phyloP scores from a whole-genome alignment of 2,113 vertebrate species.

The Anseranas semipalmata region DNA sequence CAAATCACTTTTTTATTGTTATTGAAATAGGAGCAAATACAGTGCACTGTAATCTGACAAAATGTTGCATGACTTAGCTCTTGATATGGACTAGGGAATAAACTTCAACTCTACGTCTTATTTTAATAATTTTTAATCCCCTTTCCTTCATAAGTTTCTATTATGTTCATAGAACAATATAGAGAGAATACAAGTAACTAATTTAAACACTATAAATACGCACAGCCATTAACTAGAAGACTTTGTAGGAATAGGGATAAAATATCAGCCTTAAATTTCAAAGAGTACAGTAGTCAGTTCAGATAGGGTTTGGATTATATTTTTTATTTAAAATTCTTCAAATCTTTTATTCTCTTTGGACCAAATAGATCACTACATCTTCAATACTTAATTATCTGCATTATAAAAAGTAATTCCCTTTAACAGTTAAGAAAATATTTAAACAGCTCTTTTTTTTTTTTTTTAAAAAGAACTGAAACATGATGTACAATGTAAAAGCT shows the following conservation, averaged over 20 bases:
- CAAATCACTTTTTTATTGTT: neutral
- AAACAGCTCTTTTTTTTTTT: neutral
- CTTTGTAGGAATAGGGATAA: neutral
- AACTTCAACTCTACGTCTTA: neutral
- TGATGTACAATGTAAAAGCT: neutral
- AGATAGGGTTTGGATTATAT: neutral
- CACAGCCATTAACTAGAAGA: neutral
- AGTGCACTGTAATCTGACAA: neutral
- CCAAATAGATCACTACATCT: constrained; percentile 21
- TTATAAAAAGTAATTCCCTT: constrained; percentile 13
- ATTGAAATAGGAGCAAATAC: neutral
- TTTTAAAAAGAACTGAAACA: neutral
- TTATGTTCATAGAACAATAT: neutral
- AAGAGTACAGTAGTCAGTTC: constrained; percentile 12
- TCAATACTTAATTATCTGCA: constrained; percentile 37
- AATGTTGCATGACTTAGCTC: neutral
- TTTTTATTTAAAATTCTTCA: constrained; percentile 47
- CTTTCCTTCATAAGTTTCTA: neutral
- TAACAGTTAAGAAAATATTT: constrained; percentile 36
- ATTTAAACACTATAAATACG: constrained; percentile 34
- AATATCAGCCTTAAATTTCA: constrained; percentile 25
- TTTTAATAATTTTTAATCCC: neutral
- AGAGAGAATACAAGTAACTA: neutral
- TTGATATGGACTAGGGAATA: neutral
- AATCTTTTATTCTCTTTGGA: constrained; percentile 49